Percentiles rank a stretch among this genome's conserved stretches.
Conservation (phyloP, 2,888 invertebrate species). For the Melieria crassipennis region DNA sequence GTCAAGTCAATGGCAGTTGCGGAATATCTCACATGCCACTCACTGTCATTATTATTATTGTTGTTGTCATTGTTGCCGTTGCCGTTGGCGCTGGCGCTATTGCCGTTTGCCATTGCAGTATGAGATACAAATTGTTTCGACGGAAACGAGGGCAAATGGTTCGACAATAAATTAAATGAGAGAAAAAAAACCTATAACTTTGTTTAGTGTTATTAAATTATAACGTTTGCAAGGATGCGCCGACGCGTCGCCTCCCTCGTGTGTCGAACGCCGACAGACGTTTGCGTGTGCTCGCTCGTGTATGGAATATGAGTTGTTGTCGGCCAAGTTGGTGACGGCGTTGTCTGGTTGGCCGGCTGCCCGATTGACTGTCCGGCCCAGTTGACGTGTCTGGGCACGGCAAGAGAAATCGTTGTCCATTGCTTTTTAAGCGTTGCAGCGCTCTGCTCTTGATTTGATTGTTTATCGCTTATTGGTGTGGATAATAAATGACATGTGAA, state of each 20-base stretch:
- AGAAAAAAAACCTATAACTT: constrained; percentile 33
- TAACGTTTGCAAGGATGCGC: constrained; percentile 20
- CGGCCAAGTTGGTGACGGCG: neutral
- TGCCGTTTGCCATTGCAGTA: constrained; percentile 12
- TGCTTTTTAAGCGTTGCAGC: constrained; percentile 5
- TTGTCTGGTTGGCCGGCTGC: neutral
- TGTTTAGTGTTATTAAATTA: constrained; percentile 41
- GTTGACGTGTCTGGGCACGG: neutral
- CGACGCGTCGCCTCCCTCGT: neutral
- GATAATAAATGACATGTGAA: constrained; percentile 22
- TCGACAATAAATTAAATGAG: constrained; percentile 37
- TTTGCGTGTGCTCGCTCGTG: neutral
- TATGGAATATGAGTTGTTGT: neutral
- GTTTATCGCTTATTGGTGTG: neutral
- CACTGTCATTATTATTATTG: neutral
- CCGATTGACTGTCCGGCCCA: neutral
- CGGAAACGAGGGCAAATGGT: constrained; percentile 34
- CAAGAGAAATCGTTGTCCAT: constrained; percentile 16
- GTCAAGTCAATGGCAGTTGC: neutral
- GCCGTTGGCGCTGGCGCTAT: neutral
- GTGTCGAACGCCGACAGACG: too few species aligned
- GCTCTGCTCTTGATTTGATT: constrained; percentile 22
- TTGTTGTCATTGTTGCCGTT: neutral
- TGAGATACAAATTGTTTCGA: constrained; percentile 34
- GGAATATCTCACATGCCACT: neutral